phyloP scores from a whole-genome alignment of 2,888 invertebrate genomes.

The Drosophila prolongata region DNA sequence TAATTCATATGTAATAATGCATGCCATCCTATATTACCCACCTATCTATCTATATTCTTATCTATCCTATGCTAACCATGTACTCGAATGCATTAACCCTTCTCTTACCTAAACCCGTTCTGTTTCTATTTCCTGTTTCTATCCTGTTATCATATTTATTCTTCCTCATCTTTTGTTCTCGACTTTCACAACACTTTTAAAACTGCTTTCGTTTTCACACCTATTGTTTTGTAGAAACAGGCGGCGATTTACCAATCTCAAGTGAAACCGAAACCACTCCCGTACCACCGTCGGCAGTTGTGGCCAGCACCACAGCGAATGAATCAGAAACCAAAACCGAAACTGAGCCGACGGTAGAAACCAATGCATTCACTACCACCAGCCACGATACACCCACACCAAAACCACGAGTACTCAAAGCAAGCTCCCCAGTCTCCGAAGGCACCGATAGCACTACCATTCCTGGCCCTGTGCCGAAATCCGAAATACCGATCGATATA shows the following conservation, averaged over 20 bases:
- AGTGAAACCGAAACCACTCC: slow-evolving; percentile 81
- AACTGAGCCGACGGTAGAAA: slow-evolving; percentile 64
- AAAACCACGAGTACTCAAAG: slow-evolving; percentile 85
- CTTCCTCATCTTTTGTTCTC: slow-evolving; percentile 73
- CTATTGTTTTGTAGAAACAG: slow-evolving; percentile 85
- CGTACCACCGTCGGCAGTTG: slow-evolving; percentile 67
- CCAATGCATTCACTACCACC: slow-evolving; percentile 54
- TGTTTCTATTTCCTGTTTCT: slow-evolving; percentile 32
- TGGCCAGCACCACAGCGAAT: slow-evolving; percentile 71
- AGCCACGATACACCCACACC: slow-evolving; percentile 84
- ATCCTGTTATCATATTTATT: slow-evolving; percentile 58
- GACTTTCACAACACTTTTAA: slow-evolving; percentile 81
- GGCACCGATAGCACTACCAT: slow-evolving; percentile 71
- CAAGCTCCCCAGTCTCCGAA: slow-evolving; percentile 75
- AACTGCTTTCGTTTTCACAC: slow-evolving; percentile 82
- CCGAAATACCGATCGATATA: slow-evolving; percentile 60
- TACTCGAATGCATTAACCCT: slow-evolving; percentile 37
- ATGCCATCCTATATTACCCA: slow-evolving; percentile 47
- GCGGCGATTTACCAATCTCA: slow-evolving; percentile 81
- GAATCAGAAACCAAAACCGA: slow-evolving; percentile 55
- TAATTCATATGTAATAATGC: slow-evolving; percentile 49
- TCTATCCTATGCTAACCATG: slow-evolving; percentile 34
- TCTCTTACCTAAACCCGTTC: not conserved
- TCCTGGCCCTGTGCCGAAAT: slow-evolving; percentile 61
- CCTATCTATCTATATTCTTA: slow-evolving; percentile 42